These are phyloP conservation scores for Riparia riparia DNA, from an alignment of 2,113 vertebrate species.

Conservation along the genomic window DNA sequence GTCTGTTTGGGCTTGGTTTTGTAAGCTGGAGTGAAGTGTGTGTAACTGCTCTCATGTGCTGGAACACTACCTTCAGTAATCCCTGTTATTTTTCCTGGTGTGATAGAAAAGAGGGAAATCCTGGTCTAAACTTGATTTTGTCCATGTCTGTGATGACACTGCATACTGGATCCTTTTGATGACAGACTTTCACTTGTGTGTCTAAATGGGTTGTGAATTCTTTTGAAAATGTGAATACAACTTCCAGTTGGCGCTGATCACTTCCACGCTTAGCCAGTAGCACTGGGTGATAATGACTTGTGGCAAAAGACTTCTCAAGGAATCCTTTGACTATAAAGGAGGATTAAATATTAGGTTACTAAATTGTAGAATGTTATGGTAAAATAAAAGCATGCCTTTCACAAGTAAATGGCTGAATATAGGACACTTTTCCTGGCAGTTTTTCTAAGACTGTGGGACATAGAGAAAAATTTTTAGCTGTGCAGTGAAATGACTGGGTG, in stretches of 20 bases:
- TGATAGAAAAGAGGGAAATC: background rate
- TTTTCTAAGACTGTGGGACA: background rate
- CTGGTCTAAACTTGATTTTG: background rate
- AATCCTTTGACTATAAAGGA: background rate
- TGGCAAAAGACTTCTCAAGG: background rate
- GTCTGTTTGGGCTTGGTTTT: background rate
- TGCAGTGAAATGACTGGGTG: background rate
- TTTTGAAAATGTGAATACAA: background rate
- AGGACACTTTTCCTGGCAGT: background rate
- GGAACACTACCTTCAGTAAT: background rate
- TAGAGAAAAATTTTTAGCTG: background rate
- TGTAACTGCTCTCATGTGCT: background rate
- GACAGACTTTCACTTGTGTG: background rate
- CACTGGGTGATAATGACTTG: background rate
- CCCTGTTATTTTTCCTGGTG: background rate
- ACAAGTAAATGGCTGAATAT: background rate
- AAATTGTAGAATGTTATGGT: background rate
- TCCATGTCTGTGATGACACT: background rate
- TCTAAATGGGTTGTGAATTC: background rate
- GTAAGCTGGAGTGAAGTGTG: background rate
- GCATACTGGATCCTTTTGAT: background rate
- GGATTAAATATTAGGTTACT: background rate
- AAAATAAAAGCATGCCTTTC: background rate
- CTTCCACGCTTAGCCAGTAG: background rate
- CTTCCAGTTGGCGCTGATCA: background rate